These are phyloP conservation scores for Hydropsyche betteni DNA, from an alignment of 2,888 invertebrate species.

Conservation along the genomic window DNA sequence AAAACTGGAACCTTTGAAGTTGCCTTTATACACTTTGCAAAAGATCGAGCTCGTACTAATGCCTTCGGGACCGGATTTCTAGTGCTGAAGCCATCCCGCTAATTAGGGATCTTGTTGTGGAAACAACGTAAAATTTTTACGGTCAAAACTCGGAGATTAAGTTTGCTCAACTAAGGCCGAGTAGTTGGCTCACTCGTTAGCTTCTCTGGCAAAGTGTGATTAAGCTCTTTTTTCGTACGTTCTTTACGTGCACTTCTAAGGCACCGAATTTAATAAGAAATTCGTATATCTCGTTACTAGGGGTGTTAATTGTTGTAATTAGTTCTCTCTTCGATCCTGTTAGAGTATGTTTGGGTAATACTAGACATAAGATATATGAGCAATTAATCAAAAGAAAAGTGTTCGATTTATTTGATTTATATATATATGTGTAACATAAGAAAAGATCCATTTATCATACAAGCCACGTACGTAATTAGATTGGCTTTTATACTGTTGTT, in stretches of 20 bases:
- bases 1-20: neutral
- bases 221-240: neutral
- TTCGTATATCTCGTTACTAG: too few species aligned
- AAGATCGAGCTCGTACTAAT: neutral
- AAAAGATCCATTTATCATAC: too few species aligned
- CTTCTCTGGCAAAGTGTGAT: neutral
- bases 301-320: too few species aligned
- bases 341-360: too few species aligned
- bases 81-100: neutral
- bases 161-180: constrained; percentile 16
- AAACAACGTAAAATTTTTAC: constrained; percentile 28
- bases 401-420: too few species aligned
- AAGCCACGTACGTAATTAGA: too few species aligned
- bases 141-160: constrained; percentile 23
- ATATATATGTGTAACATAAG: too few species aligned
- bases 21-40: neutral
- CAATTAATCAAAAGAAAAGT: too few species aligned
- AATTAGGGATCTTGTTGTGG: neutral
- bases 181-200: constrained; percentile 15
- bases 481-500: too few species aligned
- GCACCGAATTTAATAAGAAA: neutral
- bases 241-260: neutral
- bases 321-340: too few species aligned
- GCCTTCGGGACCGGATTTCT: too few species aligned
- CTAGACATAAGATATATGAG: too few species aligned